Conservation (phyloP, 2,797 vertebrate species). For the Melanogrammus aeglefinus region DNA sequence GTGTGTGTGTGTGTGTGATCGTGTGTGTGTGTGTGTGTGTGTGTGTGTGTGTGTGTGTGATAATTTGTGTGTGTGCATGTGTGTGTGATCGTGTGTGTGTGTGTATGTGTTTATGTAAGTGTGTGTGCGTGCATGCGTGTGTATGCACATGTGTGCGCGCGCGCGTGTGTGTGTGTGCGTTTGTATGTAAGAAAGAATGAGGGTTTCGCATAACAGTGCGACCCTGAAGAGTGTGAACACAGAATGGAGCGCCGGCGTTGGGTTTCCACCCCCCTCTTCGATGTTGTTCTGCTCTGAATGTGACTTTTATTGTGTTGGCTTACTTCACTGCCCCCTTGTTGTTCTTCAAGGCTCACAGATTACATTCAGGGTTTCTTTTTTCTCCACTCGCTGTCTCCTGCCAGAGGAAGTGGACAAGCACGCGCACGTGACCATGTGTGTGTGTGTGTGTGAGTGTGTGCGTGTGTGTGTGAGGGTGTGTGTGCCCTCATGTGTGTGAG, state of each 20-base stretch:
- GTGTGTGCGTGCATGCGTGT: no score
- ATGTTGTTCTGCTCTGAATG: not conserved
- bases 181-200: not conserved
- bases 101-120: no score
- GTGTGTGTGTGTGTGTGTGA: conserved; percentile 20
- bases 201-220: no score
- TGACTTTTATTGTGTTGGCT: not conserved
- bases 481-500: no score
- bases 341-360: not conserved
- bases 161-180: no score
- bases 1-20: conserved; percentile 17
- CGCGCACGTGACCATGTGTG: not conserved
- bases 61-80: not conserved
- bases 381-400: not conserved
- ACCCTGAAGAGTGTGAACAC: no score
- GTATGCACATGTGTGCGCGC: no score
- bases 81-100: no score
- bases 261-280: no score
- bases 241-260: no score
- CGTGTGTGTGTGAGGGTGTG: not conserved
- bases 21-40: conserved; percentile 9
- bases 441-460: not conserved
- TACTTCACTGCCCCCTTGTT: not conserved
- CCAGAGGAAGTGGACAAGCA: not conserved
- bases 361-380: not conserved